A percentile compares a stretch with the other conserved stretches of the same genome.
These are phyloP conservation scores for Eulemur coronatus DNA, from an alignment of 2,797 vertebrate genomes.

Conservation along the genomic window DNA sequence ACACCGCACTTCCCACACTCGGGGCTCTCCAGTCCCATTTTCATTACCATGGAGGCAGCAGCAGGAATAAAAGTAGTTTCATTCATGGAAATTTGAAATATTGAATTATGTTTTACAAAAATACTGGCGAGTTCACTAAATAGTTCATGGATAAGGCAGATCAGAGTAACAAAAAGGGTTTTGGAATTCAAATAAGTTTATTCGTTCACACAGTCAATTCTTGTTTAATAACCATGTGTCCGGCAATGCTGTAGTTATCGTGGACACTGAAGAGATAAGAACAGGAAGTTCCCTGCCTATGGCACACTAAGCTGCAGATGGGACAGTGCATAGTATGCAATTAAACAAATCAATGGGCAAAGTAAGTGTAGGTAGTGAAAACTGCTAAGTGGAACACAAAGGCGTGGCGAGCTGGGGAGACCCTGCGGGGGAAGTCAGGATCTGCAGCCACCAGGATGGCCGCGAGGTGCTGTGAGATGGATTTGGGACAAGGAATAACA, in stretches of 20 bases:
- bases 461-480: not conserved
- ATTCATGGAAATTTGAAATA: not conserved
- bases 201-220: not conserved
- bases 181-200: not conserved
- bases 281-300: too few species aligned
- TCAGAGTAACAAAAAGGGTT: not conserved
- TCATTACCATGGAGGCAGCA: not conserved
- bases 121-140: not conserved
- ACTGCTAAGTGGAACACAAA: fast-evolving
- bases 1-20: fast-evolving
- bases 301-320: fast-evolving
- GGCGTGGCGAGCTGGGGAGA: too few species aligned
- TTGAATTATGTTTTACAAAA: not conserved
- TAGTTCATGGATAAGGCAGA: not conserved
- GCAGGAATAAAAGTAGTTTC: not conserved
- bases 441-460: fast-evolving
- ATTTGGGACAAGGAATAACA: not conserved
- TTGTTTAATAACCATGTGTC: not conserved
- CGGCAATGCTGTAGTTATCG: too few species aligned
- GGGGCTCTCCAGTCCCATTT: fast-evolving
- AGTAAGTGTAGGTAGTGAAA: too few species aligned
- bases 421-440: fast-evolving
- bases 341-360: not conserved
- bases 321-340: fast-evolving
- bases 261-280: not conserved